A percentile compares a stretch with the other conserved stretches of the same genome.
phyloP scores from a whole-genome alignment of 64 coral and sea anemone genomes.

The Cladopsammia gracilis region DNA sequence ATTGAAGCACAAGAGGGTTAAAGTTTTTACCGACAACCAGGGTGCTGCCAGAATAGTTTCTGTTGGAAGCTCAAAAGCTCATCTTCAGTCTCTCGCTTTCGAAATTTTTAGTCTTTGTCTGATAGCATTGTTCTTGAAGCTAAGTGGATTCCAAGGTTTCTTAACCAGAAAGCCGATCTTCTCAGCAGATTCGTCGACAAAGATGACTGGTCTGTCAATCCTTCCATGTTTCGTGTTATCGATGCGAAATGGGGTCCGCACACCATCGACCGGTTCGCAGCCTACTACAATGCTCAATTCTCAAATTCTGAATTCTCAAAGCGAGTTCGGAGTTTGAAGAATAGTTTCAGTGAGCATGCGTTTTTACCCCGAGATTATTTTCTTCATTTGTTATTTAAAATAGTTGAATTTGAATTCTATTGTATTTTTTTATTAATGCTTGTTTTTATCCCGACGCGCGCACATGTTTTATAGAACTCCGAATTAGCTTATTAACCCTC shows the following conservation, averaged over 20 bases:
- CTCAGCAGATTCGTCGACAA: constrained; percentile 62
- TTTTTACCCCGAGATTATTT: no score
- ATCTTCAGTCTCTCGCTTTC: constrained; percentile 18
- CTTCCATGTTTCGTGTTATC: constrained; percentile 36
- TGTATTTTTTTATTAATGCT: no score
- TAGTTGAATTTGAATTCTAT: no score
- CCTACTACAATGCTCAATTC: constrained; percentile 72
- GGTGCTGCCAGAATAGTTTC: constrained; percentile 24
- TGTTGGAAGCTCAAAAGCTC: constrained; percentile 4
- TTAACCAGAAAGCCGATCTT: background rate
- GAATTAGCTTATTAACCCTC: no score
- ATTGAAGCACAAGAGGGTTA: constrained; percentile 14
- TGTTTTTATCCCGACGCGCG: no score
- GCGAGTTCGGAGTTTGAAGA: no score
- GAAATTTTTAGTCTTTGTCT: constrained; percentile 29
- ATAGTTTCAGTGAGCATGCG: no score
- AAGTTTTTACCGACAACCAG: constrained; percentile 48
- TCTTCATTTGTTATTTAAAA: no score
- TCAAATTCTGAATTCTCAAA: no score
- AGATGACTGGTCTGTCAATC: constrained; percentile 62
- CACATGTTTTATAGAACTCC: no score
- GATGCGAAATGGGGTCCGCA: background rate
- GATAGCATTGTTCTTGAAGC: constrained; percentile 20
- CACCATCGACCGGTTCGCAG: background rate
- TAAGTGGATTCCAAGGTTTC: constrained; percentile 16